These are phyloP conservation scores for Garrulus glandarius DNA, from an alignment of 2,797 vertebrate species.

Conservation along the genomic window DNA sequence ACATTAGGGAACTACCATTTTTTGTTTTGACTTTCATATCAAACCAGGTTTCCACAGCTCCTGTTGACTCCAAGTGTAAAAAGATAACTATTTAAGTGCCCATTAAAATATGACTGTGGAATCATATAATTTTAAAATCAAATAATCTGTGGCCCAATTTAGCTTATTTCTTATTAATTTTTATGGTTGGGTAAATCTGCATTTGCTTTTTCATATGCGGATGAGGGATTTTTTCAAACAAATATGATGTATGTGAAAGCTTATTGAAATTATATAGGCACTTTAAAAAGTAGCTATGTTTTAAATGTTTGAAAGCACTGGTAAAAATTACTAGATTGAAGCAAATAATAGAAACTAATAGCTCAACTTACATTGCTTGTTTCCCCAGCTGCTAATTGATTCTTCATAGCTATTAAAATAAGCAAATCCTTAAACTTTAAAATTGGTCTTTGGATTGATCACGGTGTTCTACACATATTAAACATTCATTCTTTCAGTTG, in stretches of 20 bases:
- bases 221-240: neutral
- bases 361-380: neutral
- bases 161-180: neutral
- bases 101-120: neutral
- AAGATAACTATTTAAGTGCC: neutral
- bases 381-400: neutral
- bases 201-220: neutral
- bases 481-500: neutral
- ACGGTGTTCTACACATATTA: neutral
- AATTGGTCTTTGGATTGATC: neutral
- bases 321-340: neutral
- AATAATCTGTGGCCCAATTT: neutral
- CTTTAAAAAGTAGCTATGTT: neutral
- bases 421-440: conserved; percentile 1
- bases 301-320: neutral
- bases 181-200: neutral
- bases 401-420: neutral
- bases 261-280: neutral
- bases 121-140: neutral
- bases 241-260: neutral
- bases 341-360: neutral
- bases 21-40: neutral
- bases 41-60: neutral
- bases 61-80: neutral
- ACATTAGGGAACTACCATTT: neutral